Percentiles rank a stretch among this genome's conserved stretches.
Conservation (phyloP, 2,888 invertebrate genomes). For the Odontocerum albicorne region DNA sequence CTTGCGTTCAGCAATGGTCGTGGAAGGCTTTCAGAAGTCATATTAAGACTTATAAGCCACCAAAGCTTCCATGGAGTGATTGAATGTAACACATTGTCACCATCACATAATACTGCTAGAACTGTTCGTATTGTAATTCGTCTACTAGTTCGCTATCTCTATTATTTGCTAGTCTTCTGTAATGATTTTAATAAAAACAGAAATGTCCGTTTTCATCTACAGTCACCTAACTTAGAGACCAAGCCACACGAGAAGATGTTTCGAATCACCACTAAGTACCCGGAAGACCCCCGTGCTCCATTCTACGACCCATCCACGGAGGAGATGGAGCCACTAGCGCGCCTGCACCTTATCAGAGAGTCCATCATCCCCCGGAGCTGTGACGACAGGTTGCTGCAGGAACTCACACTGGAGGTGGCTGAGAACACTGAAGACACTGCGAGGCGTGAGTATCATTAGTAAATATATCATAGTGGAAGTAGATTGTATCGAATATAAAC, state of each 20-base stretch:
- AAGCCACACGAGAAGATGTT: conserved; percentile 82
- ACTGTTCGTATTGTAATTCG: no score
- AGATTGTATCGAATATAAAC: no score
- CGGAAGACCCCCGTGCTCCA: conserved; percentile 88
- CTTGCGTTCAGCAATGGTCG: no score
- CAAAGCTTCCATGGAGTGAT: no score
- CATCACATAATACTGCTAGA: no score
- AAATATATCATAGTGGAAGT: no score
- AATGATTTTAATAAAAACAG: no score
- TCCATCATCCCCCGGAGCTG: conserved; percentile 74
- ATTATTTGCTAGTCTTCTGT: no score
- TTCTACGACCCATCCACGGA: conserved; percentile 76
- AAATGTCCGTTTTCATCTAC: conserved; percentile 26
- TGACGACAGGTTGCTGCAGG: conserved; percentile 63
- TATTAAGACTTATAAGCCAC: no score
- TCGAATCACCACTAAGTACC: conserved; percentile 86
- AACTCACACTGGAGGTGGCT: conserved; percentile 61
- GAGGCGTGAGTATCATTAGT: conserved; percentile 67
- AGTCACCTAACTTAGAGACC: conserved; percentile 80
- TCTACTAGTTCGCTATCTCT: no score
- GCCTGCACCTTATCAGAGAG: conserved; percentile 74
- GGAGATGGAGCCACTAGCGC: conserved; percentile 83
- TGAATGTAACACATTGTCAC: no score
- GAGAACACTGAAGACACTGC: conserved; percentile 70
- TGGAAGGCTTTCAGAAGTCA: no score